phyloP scores from a whole-genome alignment of 1,140 invertebrate genomes.

The Apis mellifera region Amel_HAv3.1 CM009938.2:9830501-9831000 shows the following conservation, averaged over 20 bases:
- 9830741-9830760: no score
- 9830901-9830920: no score
- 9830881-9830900: neutral
- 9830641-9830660: neutral
- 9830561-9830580: no score
- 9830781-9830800: neutral
- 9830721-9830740: neutral
- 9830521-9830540: no score
- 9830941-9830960: neutral
- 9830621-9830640: no score
- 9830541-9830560: no score
- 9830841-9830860: neutral
- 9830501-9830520: no score
- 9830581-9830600: no score
- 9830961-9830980: neutral
- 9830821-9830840: neutral
- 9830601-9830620: no score
- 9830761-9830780: neutral
- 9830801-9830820: constrained; percentile 16
- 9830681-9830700: neutral
- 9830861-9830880: neutral
- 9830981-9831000: neutral
- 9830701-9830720: neutral
- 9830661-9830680: neutral
- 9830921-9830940: no score